Conservation (phyloP, 1,140 invertebrate species). For the Aphelinus atriplicis region DNA sequence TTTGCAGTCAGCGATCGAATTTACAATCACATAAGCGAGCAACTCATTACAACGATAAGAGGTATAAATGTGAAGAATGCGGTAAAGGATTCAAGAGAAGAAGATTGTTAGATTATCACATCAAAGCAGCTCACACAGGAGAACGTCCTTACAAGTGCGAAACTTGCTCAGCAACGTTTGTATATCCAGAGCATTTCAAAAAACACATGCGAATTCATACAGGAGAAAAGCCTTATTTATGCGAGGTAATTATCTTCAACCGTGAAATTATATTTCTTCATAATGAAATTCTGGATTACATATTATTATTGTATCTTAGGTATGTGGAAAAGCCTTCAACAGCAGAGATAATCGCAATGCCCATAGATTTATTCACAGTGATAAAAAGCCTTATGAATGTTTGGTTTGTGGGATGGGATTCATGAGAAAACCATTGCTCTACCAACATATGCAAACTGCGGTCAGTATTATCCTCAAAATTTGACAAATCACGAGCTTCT, state of each 20-base stretch:
- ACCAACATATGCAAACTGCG: conserved; percentile 77
- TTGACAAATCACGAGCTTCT: no score
- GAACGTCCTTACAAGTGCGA: conserved; percentile 81
- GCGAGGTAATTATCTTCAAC: conserved; percentile 69
- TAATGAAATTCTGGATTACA: background rate
- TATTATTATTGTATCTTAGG: conserved; percentile 57
- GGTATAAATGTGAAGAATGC: conserved; percentile 76
- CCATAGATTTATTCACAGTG: conserved; percentile 84
- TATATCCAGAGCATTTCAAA: conserved; percentile 85
- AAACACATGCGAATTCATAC: conserved; percentile 84
- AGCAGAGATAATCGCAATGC: conserved; percentile 86
- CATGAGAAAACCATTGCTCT: conserved; percentile 83
- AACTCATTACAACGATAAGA: conserved; percentile 81
- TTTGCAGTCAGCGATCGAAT: conserved; percentile 78
- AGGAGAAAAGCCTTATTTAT: conserved; percentile 81
- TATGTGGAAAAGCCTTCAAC: conserved; percentile 88
- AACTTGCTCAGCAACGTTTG: conserved; percentile 79
- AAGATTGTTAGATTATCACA: conserved; percentile 81
- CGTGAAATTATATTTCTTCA: conserved; percentile 12
- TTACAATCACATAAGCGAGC: conserved; percentile 81
- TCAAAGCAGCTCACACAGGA: conserved; percentile 82
- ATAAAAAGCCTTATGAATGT: conserved; percentile 88
- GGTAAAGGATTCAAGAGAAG: conserved; percentile 79
- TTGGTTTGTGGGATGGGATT: conserved; percentile 82
- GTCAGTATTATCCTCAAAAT: no score